Evolutionary conservation across 2,797 vertebrate species (phyloP).

Genomic region (Lithobates pipiens): DNA sequence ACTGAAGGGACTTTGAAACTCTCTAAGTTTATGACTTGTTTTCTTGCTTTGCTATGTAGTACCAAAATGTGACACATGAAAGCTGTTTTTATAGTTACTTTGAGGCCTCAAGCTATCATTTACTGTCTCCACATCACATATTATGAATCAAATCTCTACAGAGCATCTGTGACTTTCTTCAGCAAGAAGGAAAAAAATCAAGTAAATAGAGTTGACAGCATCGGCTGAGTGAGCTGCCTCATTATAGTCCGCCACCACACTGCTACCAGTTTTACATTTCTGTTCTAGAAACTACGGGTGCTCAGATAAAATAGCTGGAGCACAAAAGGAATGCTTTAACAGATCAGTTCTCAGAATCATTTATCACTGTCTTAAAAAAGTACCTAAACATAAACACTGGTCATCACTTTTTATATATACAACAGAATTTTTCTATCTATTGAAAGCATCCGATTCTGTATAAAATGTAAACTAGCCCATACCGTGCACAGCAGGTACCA

Average conservation of each 20-base stretch:
- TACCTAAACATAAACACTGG: not conserved
- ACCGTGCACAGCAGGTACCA: not conserved
- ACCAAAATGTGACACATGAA: slow-evolving; percentile 14
- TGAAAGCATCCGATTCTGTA: not conserved
- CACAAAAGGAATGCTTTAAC: slow-evolving; percentile 1
- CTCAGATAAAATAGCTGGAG: slow-evolving; percentile 6
- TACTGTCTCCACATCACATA: slow-evolving; percentile 18
- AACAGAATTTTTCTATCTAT: not conserved
- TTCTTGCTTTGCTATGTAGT: not conserved
- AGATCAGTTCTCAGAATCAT: slow-evolving; percentile 10
- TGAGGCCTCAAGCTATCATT: slow-evolving; percentile 39
- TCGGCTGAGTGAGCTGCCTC: slow-evolving; percentile 8
- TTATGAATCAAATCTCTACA: slow-evolving; percentile 32
- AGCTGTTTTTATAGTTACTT: slow-evolving; percentile 24
- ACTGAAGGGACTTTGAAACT: not conserved
- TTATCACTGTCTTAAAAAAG: slow-evolving; percentile 16
- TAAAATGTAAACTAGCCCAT: not conserved
- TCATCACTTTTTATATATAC: not conserved
- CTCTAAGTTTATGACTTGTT: not conserved
- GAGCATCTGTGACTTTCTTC: slow-evolving; percentile 24
- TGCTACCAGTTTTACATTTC: slow-evolving; percentile 17
- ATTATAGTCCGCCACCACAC: slow-evolving; percentile 32
- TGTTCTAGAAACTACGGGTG: slow-evolving; percentile 16
- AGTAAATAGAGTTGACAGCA: slow-evolving; percentile 30
- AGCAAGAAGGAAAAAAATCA: slow-evolving; percentile 25